Conservation (phyloP, 1,140 invertebrate genomes). For the Anastatus disparis region DNA sequence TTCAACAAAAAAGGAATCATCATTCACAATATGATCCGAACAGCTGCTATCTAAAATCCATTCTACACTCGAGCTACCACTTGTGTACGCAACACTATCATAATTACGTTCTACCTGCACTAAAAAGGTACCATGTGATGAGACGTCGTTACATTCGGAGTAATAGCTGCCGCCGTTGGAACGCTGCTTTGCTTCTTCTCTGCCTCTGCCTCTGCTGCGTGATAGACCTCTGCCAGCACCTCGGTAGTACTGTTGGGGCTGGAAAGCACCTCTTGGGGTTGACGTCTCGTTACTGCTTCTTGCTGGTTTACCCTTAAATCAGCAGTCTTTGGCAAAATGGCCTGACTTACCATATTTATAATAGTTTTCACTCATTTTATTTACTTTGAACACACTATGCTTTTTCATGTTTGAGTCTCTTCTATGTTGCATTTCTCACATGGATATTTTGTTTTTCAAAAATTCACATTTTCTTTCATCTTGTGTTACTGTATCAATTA, state of each 20-base stretch:
- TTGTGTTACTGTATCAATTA: conserved; percentile 44
- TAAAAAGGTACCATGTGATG: no score
- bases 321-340: neutral
- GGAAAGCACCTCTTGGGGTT: no score
- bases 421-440: neutral
- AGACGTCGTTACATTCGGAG: no score
- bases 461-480: conserved; percentile 59
- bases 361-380: conserved; percentile 3
- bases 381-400: neutral
- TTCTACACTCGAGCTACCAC: neutral
- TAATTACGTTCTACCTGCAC: no score
- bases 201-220: neutral
- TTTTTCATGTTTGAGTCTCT: no score
- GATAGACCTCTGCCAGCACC: neutral
- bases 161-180: neutral
- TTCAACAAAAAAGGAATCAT: conserved; percentile 27
- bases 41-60: conserved; percentile 47
- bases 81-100: neutral
- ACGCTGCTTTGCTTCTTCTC: neutral
- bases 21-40: conserved; percentile 38
- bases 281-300: neutral
- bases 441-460: conserved; percentile 54
- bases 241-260: no score
- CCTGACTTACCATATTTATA: neutral
- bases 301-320: neutral